phyloP scores from a whole-genome alignment of 1,140 invertebrate genomes.

The Spodoptera frugiperda region DNA sequence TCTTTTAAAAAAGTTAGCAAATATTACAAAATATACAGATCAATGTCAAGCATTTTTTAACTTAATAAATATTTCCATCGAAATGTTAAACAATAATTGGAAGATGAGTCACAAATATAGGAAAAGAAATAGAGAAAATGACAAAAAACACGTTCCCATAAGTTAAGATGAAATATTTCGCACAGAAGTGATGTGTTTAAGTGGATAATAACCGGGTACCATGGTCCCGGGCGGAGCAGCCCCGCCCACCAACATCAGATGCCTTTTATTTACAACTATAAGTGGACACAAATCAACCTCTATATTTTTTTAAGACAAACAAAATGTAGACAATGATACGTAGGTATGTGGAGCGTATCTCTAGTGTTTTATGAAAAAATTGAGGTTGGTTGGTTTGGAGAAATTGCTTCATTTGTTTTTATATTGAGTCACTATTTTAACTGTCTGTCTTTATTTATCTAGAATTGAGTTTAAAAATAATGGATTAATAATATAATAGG shows the following conservation, averaged over 20 bases:
- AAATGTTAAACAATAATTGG: background rate
- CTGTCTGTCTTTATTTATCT: no score
- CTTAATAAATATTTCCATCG: no score
- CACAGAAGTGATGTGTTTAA: slow-evolving; percentile 83
- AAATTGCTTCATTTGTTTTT: no score
- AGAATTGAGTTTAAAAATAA: no score
- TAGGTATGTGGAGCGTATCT: background rate
- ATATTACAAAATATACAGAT: no score
- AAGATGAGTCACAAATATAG: background rate
- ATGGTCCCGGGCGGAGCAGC: slow-evolving; percentile 70
- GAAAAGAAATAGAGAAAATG: slow-evolving; percentile 16
- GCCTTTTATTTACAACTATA: slow-evolving; percentile 44
- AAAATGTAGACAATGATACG: slow-evolving; percentile 16
- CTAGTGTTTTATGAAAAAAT: no score
- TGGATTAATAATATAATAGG: no score
- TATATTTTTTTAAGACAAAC: slow-evolving; percentile 28
- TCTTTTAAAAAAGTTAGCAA: no score
- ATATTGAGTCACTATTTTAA: no score
- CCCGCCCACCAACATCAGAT: slow-evolving; percentile 62
- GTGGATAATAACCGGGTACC: slow-evolving; percentile 81
- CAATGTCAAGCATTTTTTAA: no score
- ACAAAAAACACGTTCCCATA: slow-evolving; percentile 39
- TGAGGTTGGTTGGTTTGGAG: no score
- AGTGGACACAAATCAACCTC: slow-evolving; percentile 27
- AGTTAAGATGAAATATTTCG: slow-evolving; percentile 66